These are phyloP conservation scores for Uria aalge DNA, from an alignment of 2,113 vertebrate genomes.

Conservation along the genomic window DNA sequence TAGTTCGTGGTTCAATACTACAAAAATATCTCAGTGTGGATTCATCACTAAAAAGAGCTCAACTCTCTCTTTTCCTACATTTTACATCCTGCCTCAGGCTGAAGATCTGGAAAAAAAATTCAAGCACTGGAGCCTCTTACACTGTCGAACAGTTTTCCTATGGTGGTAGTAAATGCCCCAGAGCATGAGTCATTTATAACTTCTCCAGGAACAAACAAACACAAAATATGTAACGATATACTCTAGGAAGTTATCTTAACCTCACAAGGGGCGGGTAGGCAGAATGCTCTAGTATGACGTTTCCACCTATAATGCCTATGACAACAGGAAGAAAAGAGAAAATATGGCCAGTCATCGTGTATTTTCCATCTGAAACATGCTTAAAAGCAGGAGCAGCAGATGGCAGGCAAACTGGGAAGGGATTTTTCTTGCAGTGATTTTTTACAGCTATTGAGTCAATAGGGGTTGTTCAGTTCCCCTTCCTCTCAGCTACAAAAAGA, in stretches of 20 bases:
- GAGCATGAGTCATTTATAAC: neutral
- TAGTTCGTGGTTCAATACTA: neutral
- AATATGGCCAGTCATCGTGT: neutral
- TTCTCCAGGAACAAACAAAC: constrained; percentile 38
- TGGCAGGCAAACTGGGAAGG: neutral
- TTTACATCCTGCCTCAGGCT: constrained; percentile 22
- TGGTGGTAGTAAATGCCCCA: neutral
- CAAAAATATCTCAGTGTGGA: neutral
- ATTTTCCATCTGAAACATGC: constrained; percentile 2
- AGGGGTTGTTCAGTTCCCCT: neutral
- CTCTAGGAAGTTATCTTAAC: neutral
- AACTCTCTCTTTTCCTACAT: neutral
- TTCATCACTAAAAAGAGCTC: neutral
- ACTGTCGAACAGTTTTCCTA: neutral
- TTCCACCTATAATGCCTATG: neutral
- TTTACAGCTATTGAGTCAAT: neutral
- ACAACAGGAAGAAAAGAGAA: neutral
- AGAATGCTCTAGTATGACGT: neutral
- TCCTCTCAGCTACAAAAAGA: neutral
- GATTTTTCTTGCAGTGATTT: neutral
- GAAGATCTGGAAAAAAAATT: neutral
- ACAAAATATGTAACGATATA: neutral
- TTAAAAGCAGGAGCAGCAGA: neutral
- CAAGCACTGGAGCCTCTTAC: neutral
- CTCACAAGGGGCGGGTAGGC: neutral